Conservation (phyloP, 1,140 invertebrate genomes). For the Nomia melanderi region DNA sequence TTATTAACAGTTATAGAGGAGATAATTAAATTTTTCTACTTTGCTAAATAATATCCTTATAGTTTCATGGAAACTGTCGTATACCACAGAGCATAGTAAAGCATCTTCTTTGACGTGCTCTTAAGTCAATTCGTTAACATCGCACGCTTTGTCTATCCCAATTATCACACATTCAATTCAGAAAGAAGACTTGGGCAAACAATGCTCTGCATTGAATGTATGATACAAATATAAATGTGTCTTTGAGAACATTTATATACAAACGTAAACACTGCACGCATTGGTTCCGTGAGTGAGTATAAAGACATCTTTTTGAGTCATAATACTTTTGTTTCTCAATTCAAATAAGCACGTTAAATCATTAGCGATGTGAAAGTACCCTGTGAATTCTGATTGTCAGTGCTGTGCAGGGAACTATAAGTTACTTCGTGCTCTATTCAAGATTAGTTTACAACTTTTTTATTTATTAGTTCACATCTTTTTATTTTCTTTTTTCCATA, state of each 20-base stretch:
- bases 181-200: constrained; percentile 4
- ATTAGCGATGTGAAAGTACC: constrained; percentile 20
- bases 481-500: neutral
- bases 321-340: constrained; percentile 60
- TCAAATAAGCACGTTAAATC: constrained; percentile 54
- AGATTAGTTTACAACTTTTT: constrained; percentile 1
- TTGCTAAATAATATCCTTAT: constrained; percentile 42
- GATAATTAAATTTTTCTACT: constrained; percentile 35
- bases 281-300: constrained; percentile 16
- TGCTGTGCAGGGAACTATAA: neutral
- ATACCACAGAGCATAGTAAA: constrained; percentile 51
- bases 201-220: constrained; percentile 38
- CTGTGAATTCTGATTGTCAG: neutral
- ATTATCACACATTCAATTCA: constrained; percentile 42
- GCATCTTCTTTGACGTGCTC: constrained; percentile 38
- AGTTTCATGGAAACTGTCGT: constrained; percentile 54
- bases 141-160: neutral
- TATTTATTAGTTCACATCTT: too few species aligned
- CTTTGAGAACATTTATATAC: constrained; percentile 51
- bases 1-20: constrained; percentile 28
- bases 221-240: constrained; percentile 40
- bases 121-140: constrained; percentile 24
- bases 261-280: constrained; percentile 37
- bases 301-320: constrained; percentile 17
- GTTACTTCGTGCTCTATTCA: constrained; percentile 1